phyloP scores from a whole-genome alignment of 2,113 vertebrate genomes.

The Oxyruncus cristatus region DNA sequence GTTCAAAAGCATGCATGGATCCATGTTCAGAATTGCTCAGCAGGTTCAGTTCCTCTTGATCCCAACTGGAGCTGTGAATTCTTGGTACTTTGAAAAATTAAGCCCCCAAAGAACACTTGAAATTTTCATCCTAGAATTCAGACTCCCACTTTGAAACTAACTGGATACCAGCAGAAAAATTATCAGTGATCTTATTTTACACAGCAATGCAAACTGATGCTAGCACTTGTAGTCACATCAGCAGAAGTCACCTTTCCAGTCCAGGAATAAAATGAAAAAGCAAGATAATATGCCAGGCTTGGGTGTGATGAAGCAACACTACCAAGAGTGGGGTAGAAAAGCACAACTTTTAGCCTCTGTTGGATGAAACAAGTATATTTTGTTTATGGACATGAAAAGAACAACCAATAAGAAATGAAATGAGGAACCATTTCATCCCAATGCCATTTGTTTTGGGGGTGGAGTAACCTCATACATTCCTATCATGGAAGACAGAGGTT shows the following conservation, averaged over 20 bases:
- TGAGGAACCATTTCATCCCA: background rate
- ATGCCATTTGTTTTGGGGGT: background rate
- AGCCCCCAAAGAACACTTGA: background rate
- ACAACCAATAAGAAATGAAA: background rate
- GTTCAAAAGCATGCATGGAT: background rate
- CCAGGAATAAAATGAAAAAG: background rate
- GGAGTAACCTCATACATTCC: constrained; percentile 2
- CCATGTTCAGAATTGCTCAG: background rate
- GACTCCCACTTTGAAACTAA: background rate
- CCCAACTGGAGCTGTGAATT: background rate
- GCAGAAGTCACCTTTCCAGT: background rate
- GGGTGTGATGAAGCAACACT: background rate
- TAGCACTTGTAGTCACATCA: background rate
- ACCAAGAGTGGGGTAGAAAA: background rate
- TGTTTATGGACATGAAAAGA: background rate
- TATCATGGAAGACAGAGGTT: constrained; percentile 5
- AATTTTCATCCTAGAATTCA: background rate
- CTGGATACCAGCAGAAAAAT: background rate
- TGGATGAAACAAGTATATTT: background rate
- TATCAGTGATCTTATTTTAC: background rate
- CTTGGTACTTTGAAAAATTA: background rate
- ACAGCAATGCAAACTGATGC: background rate
- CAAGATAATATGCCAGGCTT: background rate
- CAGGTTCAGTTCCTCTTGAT: background rate
- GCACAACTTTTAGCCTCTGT: background rate